Percentiles rank a stretch among this genome's conserved stretches.
Evolutionary conservation across 1,140 invertebrate species (phyloP).

Genomic region (Caenorhabditis briggsae): DNA sequence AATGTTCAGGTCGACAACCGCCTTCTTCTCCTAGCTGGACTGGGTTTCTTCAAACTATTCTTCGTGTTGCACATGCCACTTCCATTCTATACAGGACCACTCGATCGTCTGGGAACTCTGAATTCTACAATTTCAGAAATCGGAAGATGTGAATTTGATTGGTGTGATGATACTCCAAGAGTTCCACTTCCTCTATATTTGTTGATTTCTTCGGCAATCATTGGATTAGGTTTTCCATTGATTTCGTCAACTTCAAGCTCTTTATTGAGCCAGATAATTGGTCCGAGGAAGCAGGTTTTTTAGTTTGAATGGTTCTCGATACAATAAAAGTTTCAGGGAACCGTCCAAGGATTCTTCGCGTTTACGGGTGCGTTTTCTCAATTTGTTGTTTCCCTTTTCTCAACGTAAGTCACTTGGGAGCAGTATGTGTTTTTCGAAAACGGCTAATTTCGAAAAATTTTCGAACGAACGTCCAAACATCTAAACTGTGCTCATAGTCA

Average conservation of each 20-base stretch:
- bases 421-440: too few species aligned
- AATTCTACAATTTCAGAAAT: not conserved
- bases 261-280: conserved; percentile 35
- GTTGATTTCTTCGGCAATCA: not conserved
- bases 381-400: conserved; percentile 46
- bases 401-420: conserved; percentile 3
- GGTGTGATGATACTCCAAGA: conserved; percentile 57
- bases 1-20: conserved; percentile 45
- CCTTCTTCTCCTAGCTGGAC: not conserved
- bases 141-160: conserved; percentile 49
- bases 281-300: conserved; percentile 54
- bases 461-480: too few species aligned
- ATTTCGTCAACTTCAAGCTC: conserved; percentile 49
- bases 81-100: conserved; percentile 52
- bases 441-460: too few species aligned
- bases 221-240: conserved; percentile 51
- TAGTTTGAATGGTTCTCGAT: not conserved
- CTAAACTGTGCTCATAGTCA: too few species aligned
- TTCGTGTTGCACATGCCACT: conserved; percentile 49
- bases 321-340: conserved; percentile 20
- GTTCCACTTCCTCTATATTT: conserved; percentile 45
- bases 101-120: not conserved
- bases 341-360: conserved; percentile 56
- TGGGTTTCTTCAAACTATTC: conserved; percentile 22
- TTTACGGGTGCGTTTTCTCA: conserved; percentile 49